Base-by-base conservation (phyloP, 2,113 vertebrate species). In the Tragelaphus imberbis region DNA sequence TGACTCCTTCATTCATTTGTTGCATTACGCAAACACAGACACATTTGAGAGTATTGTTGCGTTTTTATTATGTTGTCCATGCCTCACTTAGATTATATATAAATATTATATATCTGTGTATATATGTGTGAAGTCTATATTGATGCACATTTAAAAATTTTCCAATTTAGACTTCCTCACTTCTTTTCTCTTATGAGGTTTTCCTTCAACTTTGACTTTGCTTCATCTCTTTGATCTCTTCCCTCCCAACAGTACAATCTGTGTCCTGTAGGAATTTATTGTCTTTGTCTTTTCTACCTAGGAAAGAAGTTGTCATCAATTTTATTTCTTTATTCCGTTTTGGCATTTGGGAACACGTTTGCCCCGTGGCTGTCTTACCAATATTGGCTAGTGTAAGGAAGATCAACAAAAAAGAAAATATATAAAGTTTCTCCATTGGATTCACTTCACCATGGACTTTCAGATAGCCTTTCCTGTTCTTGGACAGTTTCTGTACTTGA, bases 261-360 rank as follows among this genome's bases (percentile, higher is more conserved):
- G 10, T 1, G 3, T n/a, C 0, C 3, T 2, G 4, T 1, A 47
- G 40, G 40, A 27, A 13, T 86, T 58, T 25, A 27, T 56, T 16
- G 27, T 23, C 25, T 88, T 56, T n/a, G 49, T 77, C 11, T 51
- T 58, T 25, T 58, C 33, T 44, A 7, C n/a, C 15, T 44, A 5
- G 3, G 27, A 61, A 61, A 61, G 59, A 30, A 30, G 27, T 2
- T 11, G 40, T 44, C 2, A 40, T 21, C 4, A 16, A 11, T 33
- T 11, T 14, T 13, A 61, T 61, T 28, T 61, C 59, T 61, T 14
- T n/a, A 44, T 2, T 49, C 6, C 19, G 13, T 13, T 77, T 90
- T 27, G 28, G 47, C 17, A 27, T 5, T 5, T 40, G 13, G 13
- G 15, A 8, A 15, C 4, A 9, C 1, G 7, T 63, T 86, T 71